Percentiles rank a stretch among this genome's conserved stretches.
These are phyloP conservation scores for Sinopyrophorus schimmeli DNA, from an alignment of 2,888 invertebrate species.

Conservation along the genomic window DNA sequence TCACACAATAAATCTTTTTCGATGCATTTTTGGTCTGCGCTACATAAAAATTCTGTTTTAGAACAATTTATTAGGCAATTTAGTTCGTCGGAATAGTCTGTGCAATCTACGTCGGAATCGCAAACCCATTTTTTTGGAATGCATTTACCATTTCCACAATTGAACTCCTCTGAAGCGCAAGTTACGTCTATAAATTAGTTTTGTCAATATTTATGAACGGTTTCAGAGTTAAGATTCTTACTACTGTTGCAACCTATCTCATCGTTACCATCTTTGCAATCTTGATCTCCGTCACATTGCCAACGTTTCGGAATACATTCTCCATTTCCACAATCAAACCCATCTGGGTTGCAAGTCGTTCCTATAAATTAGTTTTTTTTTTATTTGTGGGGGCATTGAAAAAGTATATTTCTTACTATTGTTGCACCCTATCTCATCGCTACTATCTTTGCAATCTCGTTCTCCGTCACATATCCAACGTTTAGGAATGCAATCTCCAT, in stretches of 20 bases:
- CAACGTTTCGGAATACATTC: constrained; percentile 90
- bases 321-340: constrained; percentile 84
- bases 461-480: constrained; percentile 40
- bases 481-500: constrained; percentile 6
- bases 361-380: constrained; percentile 37
- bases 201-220: background rate
- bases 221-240: constrained; percentile 61
- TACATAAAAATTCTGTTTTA: constrained; percentile 74
- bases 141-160: constrained; percentile 88
- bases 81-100: constrained; percentile 80
- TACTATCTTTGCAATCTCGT: too few species aligned
- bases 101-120: constrained; percentile 86
- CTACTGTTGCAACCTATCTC: constrained; percentile 93
- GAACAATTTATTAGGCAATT: constrained; percentile 73
- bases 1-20: constrained; percentile 84
- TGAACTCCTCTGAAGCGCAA: constrained; percentile 89
- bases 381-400: too few species aligned
- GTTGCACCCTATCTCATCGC: too few species aligned
- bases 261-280: constrained; percentile 88
- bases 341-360: constrained; percentile 81
- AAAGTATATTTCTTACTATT: too few species aligned
- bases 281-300: constrained; percentile 90
- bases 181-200: constrained; percentile 70
- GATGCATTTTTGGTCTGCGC: constrained; percentile 75
- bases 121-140: constrained; percentile 86